Conservation (phyloP, 2,113 vertebrate species). For the Emydura subglobosa region DNA sequence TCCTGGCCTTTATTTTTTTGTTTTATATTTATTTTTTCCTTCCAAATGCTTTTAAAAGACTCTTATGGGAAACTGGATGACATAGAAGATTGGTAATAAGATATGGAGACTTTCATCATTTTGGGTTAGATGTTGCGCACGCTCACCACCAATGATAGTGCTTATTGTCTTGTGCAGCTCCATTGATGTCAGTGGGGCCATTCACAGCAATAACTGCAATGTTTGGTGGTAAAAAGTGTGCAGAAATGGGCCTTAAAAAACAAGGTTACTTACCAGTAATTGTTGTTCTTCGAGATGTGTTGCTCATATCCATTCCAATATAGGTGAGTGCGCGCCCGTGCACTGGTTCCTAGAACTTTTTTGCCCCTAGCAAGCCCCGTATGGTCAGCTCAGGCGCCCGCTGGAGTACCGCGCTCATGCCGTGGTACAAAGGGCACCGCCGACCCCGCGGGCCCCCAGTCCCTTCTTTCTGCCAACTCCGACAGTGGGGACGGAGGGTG, state of each 20-base stretch:
- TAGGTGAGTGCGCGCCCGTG: too few species aligned
- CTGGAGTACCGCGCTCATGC: too few species aligned
- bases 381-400: too few species aligned
- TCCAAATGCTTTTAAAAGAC: background rate
- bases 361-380: too few species aligned
- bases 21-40: background rate
- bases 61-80: background rate
- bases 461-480: too few species aligned
- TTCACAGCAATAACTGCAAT: background rate
- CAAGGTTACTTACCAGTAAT: too few species aligned
- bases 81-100: background rate
- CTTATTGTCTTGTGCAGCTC: background rate
- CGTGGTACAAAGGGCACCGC: too few species aligned
- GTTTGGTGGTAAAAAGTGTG: background rate
- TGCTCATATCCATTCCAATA: too few species aligned
- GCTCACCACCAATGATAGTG: rapidly evolving
- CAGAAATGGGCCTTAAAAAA: background rate
- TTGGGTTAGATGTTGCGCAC: background rate
- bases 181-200: background rate
- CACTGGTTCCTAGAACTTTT: too few species aligned
- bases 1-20: background rate
- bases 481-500: too few species aligned
- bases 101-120: background rate
- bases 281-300: too few species aligned
- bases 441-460: too few species aligned